These are phyloP conservation scores for Halocynthia roretzi DNA, from an alignment of 23 tunicate genomes.

Conservation along the genomic window DNA sequence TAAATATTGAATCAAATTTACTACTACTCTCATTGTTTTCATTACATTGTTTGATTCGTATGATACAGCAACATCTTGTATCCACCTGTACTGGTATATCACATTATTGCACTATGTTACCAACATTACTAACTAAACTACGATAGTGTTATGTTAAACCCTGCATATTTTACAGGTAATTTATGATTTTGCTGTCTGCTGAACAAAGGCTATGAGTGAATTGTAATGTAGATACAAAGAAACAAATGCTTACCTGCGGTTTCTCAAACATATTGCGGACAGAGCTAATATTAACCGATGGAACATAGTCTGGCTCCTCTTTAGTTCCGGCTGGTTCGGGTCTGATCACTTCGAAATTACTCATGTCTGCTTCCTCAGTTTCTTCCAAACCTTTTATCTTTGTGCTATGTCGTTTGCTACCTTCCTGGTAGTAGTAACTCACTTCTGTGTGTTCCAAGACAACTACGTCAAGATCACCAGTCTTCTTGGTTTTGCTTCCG, in stretches of 20 bases:
- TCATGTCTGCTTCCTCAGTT: conserved; percentile 1
- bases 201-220: too few relatives aligned
- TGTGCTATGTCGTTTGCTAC: neutral
- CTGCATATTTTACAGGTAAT: too few relatives aligned
- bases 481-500: conserved; percentile 3
- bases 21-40: too few relatives aligned
- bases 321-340: conserved; percentile 88
- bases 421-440: conserved; percentile 23
- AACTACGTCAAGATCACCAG: conserved; percentile 27
- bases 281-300: conserved; percentile 13
- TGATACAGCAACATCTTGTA: too few relatives aligned
- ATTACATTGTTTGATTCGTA: too few relatives aligned
- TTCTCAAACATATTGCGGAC: conserved; percentile 24
- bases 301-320: conserved; percentile 65
- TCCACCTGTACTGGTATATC: too few relatives aligned
- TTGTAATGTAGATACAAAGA: too few relatives aligned
- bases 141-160: too few relatives aligned
- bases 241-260: neutral
- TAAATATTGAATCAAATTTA: too few relatives aligned
- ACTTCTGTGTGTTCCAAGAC: conserved; percentile 28
- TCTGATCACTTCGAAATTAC: conserved; percentile 46
- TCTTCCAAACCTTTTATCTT: conserved; percentile 1
- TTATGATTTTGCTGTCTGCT: too few relatives aligned
- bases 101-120: too few relatives aligned
- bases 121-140: too few relatives aligned